phyloP scores from a whole-genome alignment of 2,888 invertebrate species.

The Xestobium rufovillosum region DNA sequence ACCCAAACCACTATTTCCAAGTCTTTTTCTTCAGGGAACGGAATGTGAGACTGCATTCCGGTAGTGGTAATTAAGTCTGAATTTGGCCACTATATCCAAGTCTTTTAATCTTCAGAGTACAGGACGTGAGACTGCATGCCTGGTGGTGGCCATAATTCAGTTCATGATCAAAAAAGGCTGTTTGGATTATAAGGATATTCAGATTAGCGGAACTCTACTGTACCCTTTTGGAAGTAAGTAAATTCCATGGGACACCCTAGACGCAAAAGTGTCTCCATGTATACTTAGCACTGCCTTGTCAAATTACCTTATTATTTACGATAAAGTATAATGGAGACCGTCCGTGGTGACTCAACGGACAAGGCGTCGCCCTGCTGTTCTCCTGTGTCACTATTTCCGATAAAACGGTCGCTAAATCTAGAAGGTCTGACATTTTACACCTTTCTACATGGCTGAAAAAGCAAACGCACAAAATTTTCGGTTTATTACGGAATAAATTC shows the following conservation, averaged over 20 bases:
- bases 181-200: constrained; percentile 6
- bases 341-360: constrained; percentile 38
- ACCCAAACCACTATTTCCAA: too few relatives aligned
- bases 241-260: background rate
- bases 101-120: too few relatives aligned
- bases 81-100: too few relatives aligned
- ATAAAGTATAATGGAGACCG: constrained; percentile 43
- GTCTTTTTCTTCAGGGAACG: too few relatives aligned
- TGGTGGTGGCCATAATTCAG: constrained; percentile 16
- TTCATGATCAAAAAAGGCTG: constrained; percentile 8
- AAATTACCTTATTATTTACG: constrained; percentile 46
- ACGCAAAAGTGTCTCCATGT: background rate
- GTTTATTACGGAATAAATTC: too few relatives aligned
- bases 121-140: too few relatives aligned
- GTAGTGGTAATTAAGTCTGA: too few relatives aligned
- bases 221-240: constrained; percentile 6
- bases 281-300: background rate
- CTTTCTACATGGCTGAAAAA: constrained; percentile 36
- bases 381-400: constrained; percentile 33
- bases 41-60: too few relatives aligned
- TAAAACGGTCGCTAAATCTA: constrained; percentile 36
- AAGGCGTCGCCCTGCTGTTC: constrained; percentile 38
- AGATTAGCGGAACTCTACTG: background rate
- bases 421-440: constrained; percentile 36
- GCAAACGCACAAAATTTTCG: constrained; percentile 12